phyloP scores from a whole-genome alignment of 2,888 invertebrate genomes.

The Prosapia bicincta region DNA sequence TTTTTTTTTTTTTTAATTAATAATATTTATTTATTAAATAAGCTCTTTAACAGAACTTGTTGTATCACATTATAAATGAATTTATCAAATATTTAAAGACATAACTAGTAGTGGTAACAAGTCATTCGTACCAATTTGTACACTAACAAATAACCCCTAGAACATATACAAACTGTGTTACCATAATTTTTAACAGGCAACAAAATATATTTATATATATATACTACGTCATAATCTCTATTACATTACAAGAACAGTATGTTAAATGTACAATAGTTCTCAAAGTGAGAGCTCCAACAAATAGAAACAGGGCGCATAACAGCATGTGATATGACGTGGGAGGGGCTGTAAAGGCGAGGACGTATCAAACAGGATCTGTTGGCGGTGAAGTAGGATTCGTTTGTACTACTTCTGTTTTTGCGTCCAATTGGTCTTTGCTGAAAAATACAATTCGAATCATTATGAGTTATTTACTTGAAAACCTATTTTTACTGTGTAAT shows the following conservation, averaged over 20 bases:
- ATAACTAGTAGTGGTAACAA: not conserved
- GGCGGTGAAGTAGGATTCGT: not conserved
- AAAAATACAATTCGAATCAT: not conserved
- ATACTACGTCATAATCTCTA: not conserved
- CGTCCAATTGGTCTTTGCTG: not conserved
- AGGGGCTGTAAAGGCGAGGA: not conserved
- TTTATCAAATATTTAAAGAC: constrained; percentile 2
- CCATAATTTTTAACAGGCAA: not conserved
- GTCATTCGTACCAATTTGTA: not conserved
- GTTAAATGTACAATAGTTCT: not conserved
- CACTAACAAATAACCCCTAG: not conserved
- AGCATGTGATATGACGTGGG: not conserved
- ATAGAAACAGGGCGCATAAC: not conserved
- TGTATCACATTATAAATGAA: constrained; percentile 2
- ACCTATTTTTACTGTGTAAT: too few species aligned
- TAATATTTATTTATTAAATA: not conserved
- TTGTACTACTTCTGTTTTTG: not conserved
- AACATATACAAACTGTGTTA: not conserved
- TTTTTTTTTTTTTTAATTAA: not conserved
- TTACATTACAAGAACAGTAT: not conserved
- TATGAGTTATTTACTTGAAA: too few species aligned
- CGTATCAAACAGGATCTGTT: not conserved
- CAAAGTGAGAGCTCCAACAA: not conserved
- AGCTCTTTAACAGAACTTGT: not conserved
- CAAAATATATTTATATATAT: not conserved